A percentile compares a stretch with the other conserved stretches of the same genome.
Conservation (phyloP, 2,797 vertebrate genomes). For the Sebastes hubbsi region DNA sequence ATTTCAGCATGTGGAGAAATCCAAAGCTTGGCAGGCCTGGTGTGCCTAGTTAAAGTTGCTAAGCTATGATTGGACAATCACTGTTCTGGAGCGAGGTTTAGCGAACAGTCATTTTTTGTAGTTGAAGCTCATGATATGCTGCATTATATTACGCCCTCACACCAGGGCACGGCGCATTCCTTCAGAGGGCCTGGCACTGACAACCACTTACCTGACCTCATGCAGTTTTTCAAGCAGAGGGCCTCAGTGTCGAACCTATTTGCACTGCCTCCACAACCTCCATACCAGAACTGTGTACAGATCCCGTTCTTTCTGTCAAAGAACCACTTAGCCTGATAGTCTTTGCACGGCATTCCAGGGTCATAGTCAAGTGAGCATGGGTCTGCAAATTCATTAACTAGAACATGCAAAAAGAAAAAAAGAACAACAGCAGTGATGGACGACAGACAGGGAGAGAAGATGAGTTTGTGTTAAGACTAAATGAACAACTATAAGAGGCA, state of each 20-base stretch:
- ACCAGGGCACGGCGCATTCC: neutral
- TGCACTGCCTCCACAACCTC: constrained; percentile 88
- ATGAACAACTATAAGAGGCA: constrained; percentile 17
- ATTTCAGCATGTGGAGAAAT: neutral
- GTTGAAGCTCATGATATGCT: neutral
- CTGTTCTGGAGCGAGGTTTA: neutral
- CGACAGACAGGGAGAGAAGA: constrained; percentile 64
- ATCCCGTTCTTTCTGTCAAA: constrained; percentile 88
- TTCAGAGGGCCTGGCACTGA: neutral
- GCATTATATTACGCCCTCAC: neutral
- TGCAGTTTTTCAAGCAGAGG: constrained; percentile 84
- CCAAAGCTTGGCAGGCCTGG: neutral
- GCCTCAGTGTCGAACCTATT: constrained; percentile 89
- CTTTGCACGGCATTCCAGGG: constrained; percentile 87
- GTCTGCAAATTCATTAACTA: constrained; percentile 84
- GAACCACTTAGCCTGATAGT: constrained; percentile 90
- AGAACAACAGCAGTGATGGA: constrained; percentile 56
- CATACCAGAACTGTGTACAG: constrained; percentile 90
- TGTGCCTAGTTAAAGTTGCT: neutral
- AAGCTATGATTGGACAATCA: neutral
- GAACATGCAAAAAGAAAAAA: constrained; percentile 68
- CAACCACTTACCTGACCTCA: constrained; percentile 82
- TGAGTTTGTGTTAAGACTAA: constrained; percentile 26
- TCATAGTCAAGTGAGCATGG: constrained; percentile 89
- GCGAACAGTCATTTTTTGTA: neutral